phyloP scores from a whole-genome alignment of 1,140 invertebrate genomes.

The Thaumatotibia leucotreta region DNA sequence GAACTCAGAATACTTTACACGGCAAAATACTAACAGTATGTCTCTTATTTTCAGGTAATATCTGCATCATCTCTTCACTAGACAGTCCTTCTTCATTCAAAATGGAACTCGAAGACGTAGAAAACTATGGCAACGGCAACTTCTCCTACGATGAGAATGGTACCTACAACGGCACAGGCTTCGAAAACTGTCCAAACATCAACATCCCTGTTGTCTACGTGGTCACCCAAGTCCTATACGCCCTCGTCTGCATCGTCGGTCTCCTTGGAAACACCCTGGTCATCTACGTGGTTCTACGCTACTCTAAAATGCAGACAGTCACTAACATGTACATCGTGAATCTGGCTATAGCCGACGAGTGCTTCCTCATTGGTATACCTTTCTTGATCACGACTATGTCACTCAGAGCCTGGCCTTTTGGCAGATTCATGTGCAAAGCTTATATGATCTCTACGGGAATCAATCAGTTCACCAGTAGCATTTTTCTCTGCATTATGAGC shows the following conservation, averaged over 20 bases:
- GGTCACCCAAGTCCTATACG: conserved; percentile 83
- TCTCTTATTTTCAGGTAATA: conserved; percentile 4
- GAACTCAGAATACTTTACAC: no score
- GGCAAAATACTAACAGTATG: neutral
- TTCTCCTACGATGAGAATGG: conserved; percentile 49
- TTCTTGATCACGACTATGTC: conserved; percentile 93
- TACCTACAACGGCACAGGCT: conserved; percentile 47
- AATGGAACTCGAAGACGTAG: conserved; percentile 66
- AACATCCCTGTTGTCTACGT: conserved; percentile 74
- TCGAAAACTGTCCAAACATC: conserved; percentile 67
- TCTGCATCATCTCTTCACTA: neutral
- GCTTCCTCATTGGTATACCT: conserved; percentile 95
- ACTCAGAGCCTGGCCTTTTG: conserved; percentile 92
- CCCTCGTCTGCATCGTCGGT: conserved; percentile 91
- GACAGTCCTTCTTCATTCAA: neutral
- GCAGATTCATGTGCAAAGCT: conserved; percentile 92
- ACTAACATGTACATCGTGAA: conserved; percentile 98
- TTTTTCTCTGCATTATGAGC: conserved; percentile 96
- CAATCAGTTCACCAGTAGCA: conserved; percentile 96
- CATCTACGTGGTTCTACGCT: conserved; percentile 94
- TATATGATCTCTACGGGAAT: conserved; percentile 96
- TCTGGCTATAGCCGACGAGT: conserved; percentile 95
- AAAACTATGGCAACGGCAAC: conserved; percentile 51
- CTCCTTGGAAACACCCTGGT: conserved; percentile 95
- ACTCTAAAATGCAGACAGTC: conserved; percentile 97